Evolutionary conservation across 2,888 invertebrate genomes (phyloP), one percentile per base, ranked within the genome.

Genomic region (Apodemia duryi): DNA sequence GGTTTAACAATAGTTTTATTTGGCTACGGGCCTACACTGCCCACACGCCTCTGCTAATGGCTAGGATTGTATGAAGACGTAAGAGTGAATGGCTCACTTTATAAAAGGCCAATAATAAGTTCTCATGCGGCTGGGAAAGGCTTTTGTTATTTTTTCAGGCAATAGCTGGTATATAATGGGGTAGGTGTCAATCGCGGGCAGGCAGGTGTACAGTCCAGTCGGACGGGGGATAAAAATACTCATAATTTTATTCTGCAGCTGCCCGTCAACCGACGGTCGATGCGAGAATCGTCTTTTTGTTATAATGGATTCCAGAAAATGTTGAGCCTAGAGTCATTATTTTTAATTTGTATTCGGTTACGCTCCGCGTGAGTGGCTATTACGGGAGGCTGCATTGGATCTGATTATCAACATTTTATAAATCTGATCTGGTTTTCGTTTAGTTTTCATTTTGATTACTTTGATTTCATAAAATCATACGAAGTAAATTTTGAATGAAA

Each of bases 31-130:
- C 89, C 89, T 86, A 84, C 76, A 71, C 89, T 90, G 86, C 91
- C 91, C 91, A 91, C 91, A 89, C 91, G 90, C 88, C 89, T 85
- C 76, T 78, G 80, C 84, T 91, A 91, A 91, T 91, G 87, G 91
- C 78, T 77, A 83, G 86, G 81, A 85, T 88, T 89, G 86, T 91
- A 89, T 88, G 83, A 87, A 89, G 90, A 88, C 86, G 85, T 91
- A 85, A 88, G 88, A 88, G 85, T 85, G 87, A 88, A 88, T 84
- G 80, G 87, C 76, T 81, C 77, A 77, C 77, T 78, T 85, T 85
- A 84, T 88, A 85, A 83, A 84, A 79, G 85, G 84, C 88, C 84
- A 90, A 91, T 91, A 88, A 90, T 90, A 89, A 86, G 84, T 88
- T 89, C 88, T 87, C 88, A 88, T 85, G 85, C 83, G 91, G 81